Percentiles rank a stretch among this genome's conserved stretches.
phyloP scores from a whole-genome alignment of 2,888 invertebrate species.

The Anticlea derivata region DNA sequence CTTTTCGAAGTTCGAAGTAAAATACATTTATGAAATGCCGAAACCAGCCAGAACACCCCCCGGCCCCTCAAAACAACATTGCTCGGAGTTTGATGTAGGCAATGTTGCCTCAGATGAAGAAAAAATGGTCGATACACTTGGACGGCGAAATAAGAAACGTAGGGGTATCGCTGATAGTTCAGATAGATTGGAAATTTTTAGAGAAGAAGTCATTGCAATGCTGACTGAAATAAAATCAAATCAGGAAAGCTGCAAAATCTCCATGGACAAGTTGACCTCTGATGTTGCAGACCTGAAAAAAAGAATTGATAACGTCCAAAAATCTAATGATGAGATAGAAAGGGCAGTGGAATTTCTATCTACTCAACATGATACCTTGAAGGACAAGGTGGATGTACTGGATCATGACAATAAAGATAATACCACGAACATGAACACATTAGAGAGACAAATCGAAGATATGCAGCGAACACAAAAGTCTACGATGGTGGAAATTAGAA shows the following conservation, averaged over 20 bases:
- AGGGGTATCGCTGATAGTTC: not conserved
- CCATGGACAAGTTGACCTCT: not conserved
- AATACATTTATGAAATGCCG: not conserved
- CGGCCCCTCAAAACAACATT: not conserved
- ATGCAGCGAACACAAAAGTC: not conserved
- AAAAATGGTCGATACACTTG: not conserved
- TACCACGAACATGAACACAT: not conserved
- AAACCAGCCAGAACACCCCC: not conserved
- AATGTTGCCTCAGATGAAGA: not conserved
- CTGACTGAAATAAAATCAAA: not conserved
- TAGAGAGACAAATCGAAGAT: not conserved
- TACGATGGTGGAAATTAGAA: not conserved
- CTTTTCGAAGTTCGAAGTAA: no score
- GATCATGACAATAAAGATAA: not conserved
- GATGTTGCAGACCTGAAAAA: not conserved
- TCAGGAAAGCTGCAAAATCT: not conserved
- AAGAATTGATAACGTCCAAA: not conserved
- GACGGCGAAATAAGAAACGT: not conserved
- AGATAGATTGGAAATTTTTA: not conserved
- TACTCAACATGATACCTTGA: not conserved
- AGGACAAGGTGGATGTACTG: not conserved
- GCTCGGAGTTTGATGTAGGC: not conserved
- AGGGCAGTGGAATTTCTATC: not conserved
- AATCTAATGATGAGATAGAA: not conserved
- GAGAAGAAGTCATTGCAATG: not conserved